A percentile compares a stretch with the other conserved stretches of the same genome.
Conservation (phyloP, 2,888 invertebrate species). For the Drosophila longiperda region DNA sequence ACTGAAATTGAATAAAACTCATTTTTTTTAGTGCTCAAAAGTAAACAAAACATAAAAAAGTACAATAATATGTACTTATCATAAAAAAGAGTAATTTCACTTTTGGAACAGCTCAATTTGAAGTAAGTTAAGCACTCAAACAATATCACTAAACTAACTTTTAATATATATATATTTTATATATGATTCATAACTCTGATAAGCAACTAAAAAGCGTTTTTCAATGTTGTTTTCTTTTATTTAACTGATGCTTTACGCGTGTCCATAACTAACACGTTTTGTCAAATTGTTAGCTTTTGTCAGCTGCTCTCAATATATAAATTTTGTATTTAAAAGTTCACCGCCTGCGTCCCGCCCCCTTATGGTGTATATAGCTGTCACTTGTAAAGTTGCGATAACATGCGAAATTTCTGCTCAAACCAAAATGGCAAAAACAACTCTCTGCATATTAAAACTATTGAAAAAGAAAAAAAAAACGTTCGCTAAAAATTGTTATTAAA, state of each 20-base stretch:
- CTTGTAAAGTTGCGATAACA: conserved; percentile 76
- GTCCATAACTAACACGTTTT: conserved; percentile 59
- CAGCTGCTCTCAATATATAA: conserved; percentile 25
- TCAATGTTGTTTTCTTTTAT: conserved; percentile 35
- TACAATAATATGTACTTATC: background rate
- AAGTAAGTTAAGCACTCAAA: conserved; percentile 15
- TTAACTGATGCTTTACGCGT: conserved; percentile 18
- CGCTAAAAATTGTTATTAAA: conserved; percentile 65
- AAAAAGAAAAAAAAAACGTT: conserved; percentile 17
- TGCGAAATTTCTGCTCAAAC: conserved; percentile 67
- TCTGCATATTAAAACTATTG: conserved; percentile 58
- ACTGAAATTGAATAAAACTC: background rate
- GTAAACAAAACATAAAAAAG: conserved; percentile 26
- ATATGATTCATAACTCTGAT: conserved; percentile 41
- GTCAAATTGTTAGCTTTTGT: conserved; percentile 49
- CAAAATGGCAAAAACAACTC: conserved; percentile 55
- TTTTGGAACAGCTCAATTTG: background rate
- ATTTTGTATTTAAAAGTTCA: conserved; percentile 13
- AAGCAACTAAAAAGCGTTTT: conserved; percentile 29
- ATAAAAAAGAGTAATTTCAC: background rate
- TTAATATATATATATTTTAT: conserved; percentile 1
- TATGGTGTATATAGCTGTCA: conserved; percentile 49
- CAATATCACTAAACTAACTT: background rate
- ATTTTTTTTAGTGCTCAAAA: conserved; percentile 8
- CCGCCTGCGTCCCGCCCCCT: conserved; percentile 4